Conservation (phyloP, 2,113 vertebrate species). For the Miniopterus natalensis region DNA sequence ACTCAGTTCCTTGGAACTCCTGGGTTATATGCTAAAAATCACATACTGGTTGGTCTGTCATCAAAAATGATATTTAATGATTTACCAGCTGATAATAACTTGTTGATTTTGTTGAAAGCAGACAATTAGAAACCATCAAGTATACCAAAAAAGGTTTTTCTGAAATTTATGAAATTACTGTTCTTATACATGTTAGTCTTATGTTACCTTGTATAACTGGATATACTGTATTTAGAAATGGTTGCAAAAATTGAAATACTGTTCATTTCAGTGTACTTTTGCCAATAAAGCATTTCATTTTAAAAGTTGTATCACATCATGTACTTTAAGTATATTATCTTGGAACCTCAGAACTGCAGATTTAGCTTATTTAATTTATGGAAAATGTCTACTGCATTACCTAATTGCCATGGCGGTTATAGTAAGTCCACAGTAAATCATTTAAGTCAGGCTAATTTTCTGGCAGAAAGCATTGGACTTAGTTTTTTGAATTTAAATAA, state of each 20-base stretch:
- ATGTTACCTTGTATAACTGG: not conserved
- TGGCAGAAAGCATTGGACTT: not conserved
- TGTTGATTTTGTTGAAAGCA: not conserved
- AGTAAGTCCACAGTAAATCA: not conserved
- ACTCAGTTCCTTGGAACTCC: not conserved
- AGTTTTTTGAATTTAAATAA: not conserved
- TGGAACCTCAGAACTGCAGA: not conserved
- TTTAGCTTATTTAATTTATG: not conserved
- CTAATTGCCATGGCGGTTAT: not conserved
- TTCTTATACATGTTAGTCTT: not conserved
- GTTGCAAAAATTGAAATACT: not conserved
- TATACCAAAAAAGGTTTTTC: not conserved
- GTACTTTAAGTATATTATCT: not conserved
- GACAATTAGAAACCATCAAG: conserved; percentile 17
- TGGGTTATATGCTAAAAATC: not conserved
- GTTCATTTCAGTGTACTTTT: not conserved
- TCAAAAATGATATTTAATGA: not conserved
- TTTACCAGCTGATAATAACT: not conserved
- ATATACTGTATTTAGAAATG: not conserved
- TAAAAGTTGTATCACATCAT: not conserved
- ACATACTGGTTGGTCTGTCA: not conserved
- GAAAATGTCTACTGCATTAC: not conserved
- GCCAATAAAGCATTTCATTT: not conserved
- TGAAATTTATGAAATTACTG: conserved; percentile 2
- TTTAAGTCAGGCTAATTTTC: not conserved